Percentiles rank a stretch among this genome's conserved stretches.
phyloP scores from a whole-genome alignment of 2,888 invertebrate species.

The Parnassius orleans region DNA sequence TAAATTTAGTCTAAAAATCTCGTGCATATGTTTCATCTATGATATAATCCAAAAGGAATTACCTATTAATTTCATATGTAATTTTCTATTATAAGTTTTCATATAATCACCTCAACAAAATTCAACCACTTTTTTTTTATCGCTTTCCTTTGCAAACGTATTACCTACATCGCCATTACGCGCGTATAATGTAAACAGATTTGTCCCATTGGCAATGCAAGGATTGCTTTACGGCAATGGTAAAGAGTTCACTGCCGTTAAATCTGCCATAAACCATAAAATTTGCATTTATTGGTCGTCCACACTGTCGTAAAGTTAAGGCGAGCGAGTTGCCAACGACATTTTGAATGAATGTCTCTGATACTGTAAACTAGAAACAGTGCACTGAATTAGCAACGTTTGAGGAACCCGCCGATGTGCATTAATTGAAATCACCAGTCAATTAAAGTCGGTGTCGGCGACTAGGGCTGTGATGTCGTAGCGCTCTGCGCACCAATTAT shows the following conservation, averaged over 20 bases:
- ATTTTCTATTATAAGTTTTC: no score
- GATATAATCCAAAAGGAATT: no score
- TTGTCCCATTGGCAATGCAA: constrained; percentile 52
- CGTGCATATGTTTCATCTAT: no score
- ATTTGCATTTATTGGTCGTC: constrained; percentile 80
- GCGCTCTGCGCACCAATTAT: constrained; percentile 61
- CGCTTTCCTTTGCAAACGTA: no score
- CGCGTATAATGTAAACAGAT: constrained; percentile 37
- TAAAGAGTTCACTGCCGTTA: constrained; percentile 76
- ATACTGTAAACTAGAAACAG: constrained; percentile 55
- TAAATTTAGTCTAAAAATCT: no score
- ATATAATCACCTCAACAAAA: no score
- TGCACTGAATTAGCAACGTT: constrained; percentile 51
- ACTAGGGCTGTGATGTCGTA: constrained; percentile 48
- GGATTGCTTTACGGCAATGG: constrained; percentile 67
- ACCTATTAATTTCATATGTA: no score
- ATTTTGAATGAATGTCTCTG: constrained; percentile 74
- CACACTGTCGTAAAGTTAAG: constrained; percentile 71
- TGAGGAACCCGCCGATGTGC: constrained; percentile 62
- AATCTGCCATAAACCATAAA: constrained; percentile 79
- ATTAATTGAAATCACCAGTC: constrained; percentile 74
- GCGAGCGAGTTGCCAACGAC: constrained; percentile 72
- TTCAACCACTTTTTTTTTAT: no score
- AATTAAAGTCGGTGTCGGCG: constrained; percentile 64
- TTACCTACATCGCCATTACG: background rate